Percentiles rank a stretch among this genome's conserved stretches.
These are phyloP conservation scores for Acrossocheilus fasciatus DNA, from an alignment of 2,797 vertebrate genomes.

Conservation along the genomic window DNA sequence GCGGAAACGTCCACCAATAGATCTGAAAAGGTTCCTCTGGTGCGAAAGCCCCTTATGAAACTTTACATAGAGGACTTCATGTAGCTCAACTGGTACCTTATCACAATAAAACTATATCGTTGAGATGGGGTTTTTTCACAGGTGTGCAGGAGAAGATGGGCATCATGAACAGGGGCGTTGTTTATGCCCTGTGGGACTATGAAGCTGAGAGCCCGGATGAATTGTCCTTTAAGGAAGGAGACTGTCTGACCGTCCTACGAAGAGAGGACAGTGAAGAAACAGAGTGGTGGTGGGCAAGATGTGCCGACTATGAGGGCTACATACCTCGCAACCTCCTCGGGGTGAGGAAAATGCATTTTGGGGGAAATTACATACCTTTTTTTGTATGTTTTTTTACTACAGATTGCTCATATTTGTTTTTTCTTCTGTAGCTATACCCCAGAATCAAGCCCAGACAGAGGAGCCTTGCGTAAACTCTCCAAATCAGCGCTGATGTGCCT, in stretches of 20 bases:
- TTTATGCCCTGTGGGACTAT: constrained; percentile 93
- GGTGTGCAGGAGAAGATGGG: constrained; percentile 99
- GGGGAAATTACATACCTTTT: not conserved
- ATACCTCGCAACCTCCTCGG: constrained; percentile 93
- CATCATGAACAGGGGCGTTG: constrained; percentile 94
- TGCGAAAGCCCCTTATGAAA: not conserved
- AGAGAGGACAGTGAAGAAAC: constrained; percentile 87
- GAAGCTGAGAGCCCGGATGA: constrained; percentile 86
- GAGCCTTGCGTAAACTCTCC: constrained; percentile 83
- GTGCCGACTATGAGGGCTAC: constrained; percentile 87
- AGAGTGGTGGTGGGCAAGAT: constrained; percentile 96
- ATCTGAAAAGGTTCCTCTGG: not conserved
- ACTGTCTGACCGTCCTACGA: constrained; percentile 88
- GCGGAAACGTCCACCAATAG: not conserved
- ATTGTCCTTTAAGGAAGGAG: constrained; percentile 86
- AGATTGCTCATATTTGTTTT: not conserved
- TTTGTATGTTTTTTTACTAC: not conserved
- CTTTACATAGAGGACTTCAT: not conserved
- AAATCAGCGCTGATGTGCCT: constrained; percentile 12
- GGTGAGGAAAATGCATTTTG: constrained; percentile 74
- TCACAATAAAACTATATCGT: not conserved
- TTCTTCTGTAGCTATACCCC: constrained; percentile 84
- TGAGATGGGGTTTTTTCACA: constrained; percentile 60
- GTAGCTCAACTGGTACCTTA: not conserved
- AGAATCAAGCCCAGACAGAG: constrained; percentile 93